Conservation (phyloP, 2,113 vertebrate genomes). For the Solea senegalensis region DNA sequence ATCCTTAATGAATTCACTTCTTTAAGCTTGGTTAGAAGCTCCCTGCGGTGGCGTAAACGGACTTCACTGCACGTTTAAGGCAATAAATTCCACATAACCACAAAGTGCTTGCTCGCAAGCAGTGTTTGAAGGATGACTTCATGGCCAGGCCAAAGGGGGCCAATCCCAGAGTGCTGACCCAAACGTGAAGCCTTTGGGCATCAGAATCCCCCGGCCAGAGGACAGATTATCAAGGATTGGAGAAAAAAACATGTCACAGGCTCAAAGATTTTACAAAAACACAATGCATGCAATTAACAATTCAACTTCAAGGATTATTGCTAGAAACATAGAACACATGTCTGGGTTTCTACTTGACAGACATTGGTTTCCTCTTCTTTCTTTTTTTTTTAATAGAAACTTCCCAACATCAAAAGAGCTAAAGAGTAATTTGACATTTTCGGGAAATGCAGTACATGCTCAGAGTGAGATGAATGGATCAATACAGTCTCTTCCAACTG, state of each 20-base stretch:
- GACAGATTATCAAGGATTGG: background rate
- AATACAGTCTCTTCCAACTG: background rate
- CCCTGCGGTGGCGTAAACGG: background rate
- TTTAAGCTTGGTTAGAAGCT: background rate
- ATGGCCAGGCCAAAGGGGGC: background rate
- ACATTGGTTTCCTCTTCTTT: background rate
- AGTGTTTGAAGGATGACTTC: constrained; percentile 8
- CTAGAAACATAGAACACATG: background rate
- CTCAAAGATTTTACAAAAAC: too few relatives aligned
- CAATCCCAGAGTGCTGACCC: background rate
- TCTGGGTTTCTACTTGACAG: background rate
- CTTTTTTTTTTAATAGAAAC: background rate
- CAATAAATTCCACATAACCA: background rate
- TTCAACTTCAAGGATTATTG: too few relatives aligned
- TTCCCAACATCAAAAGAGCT: background rate
- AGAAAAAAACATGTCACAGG: background rate
- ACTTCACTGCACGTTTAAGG: constrained; percentile 3
- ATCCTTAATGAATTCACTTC: constrained; percentile 33
- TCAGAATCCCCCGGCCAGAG: background rate
- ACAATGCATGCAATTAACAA: background rate
- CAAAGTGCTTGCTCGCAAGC: background rate
- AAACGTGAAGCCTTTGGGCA: background rate
- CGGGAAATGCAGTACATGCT: background rate
- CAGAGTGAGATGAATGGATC: background rate
- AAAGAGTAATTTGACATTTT: background rate